Conservation (phyloP, 1,140 invertebrate species). For the Diabrotica undecimpunctata region DNA sequence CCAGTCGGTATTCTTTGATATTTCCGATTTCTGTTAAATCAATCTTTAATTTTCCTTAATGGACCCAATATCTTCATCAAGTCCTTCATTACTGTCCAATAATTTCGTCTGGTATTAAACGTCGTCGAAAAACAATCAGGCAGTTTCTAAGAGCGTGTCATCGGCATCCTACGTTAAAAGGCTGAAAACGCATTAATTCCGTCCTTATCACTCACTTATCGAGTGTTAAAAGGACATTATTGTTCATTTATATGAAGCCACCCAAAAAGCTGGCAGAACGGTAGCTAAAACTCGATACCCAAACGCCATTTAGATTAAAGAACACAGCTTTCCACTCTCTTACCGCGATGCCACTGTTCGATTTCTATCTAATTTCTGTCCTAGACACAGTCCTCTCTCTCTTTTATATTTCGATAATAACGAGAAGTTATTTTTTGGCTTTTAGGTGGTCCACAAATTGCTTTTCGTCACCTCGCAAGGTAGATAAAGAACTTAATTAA, state of each 20-base stretch:
- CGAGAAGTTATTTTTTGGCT: constrained; percentile 10
- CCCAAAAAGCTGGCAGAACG: constrained; percentile 35
- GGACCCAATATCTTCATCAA: neutral
- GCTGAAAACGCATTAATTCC: constrained; percentile 20
- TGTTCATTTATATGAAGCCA: constrained; percentile 36
- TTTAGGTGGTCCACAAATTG: constrained; percentile 21
- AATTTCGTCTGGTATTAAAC: neutral
- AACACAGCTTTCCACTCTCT: constrained; percentile 32
- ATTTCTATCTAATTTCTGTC: constrained; percentile 15
- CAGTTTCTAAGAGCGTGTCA: constrained; percentile 11
- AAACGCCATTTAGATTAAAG: constrained; percentile 31
- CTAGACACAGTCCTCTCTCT: constrained; percentile 8
- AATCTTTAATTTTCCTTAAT: neutral
- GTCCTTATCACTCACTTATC: constrained; percentile 24
- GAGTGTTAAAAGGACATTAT: constrained; percentile 36
- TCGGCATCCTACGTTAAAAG: constrained; percentile 14
- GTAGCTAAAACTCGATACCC: constrained; percentile 32
- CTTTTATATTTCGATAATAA: neutral
- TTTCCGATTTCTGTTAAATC: no score
- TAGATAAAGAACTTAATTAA: neutral
- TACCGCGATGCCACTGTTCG: constrained; percentile 19
- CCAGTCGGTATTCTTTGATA: no score
- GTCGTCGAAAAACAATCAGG: neutral
- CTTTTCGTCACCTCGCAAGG: constrained; percentile 11
- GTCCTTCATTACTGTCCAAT: neutral